These are phyloP conservation scores for Heliconius hortense DNA, from an alignment of 2,888 invertebrate genomes.

Conservation along the genomic window DNA sequence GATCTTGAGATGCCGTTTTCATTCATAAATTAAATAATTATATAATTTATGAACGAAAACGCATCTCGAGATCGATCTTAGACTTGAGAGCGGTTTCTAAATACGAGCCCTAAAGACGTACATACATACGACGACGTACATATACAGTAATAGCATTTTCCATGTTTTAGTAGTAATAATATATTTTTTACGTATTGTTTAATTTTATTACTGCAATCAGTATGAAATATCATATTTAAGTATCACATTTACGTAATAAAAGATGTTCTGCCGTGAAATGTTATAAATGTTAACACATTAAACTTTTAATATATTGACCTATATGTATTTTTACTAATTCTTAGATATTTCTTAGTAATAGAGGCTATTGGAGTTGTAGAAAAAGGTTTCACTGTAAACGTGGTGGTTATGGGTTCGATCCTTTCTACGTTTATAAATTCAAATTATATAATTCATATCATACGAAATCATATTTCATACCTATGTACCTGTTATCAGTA, in stretches of 20 bases:
- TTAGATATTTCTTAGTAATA: neutral
- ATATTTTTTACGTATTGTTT: neutral
- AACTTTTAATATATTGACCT: neutral
- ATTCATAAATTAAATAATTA: no score
- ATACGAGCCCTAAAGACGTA: no score
- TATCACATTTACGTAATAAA: neutral
- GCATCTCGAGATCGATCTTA: no score
- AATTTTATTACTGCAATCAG: neutral
- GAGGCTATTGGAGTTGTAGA: neutral
- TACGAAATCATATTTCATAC: no score
- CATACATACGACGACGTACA: neutral
- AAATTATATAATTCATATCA: no score
- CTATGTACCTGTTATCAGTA: no score
- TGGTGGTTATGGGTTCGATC: neutral
- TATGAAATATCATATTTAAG: neutral
- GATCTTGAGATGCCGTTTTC: no score
- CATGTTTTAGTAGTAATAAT: neutral
- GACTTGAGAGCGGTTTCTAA: no score
- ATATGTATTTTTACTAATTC: neutral
- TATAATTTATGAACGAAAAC: no score
- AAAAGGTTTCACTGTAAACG: neutral
- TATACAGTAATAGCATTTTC: neutral
- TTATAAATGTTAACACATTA: slow-evolving; percentile 1
- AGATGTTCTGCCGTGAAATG: neutral
- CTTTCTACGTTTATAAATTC: no score